Evolutionary conservation across 2,113 vertebrate species (phyloP), one percentile per base, ranked within the genome.

Genomic region (Nothocercus nigrocapillus): DNA sequence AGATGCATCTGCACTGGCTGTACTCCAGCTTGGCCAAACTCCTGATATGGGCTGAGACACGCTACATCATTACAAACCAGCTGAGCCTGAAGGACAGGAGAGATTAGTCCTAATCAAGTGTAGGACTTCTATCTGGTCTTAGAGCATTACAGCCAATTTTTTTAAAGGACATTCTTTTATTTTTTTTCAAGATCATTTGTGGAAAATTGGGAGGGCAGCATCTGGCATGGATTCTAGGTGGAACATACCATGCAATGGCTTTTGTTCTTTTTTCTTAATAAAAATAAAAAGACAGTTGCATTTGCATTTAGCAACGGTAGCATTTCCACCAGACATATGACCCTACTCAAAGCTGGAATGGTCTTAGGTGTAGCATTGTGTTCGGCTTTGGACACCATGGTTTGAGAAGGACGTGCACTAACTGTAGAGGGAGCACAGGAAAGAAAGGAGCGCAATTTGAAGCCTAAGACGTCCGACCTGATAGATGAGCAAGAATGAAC

Each of bases 21-120:
- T 8, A 21, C 27, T 91, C 22, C 79, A 2, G 3, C 62, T 85
- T 58, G 75, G 85, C 59, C 2, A 4, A 34, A 51, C 28, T 82
- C 79, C n/a, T 62, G 59, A 12, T 0, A 1, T 68, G 38, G 42
- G 40, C 69, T 2, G 3, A 62, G 30, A 27, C 18, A 16, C 0
- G 1, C 47, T 62, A 19, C 27, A 13, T 19, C 1, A 1, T 9
- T 88, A 19, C 67, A 36, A 68, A 36, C 62, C 28, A n/a, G 24
- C 44, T 24, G 17, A 73, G 49, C 32, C 54, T 45, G 42, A 56
- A 76, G 56, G 7, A 70, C 30, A 32, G 54, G 54, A 58, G 54
- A 10, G 54, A 58, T 32, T 58, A 58, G 10, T 58, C 49, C 10
- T 25, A 24, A 70, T 20, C 24, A 11, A 70, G 16, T 38, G 14